Evolutionary conservation across 23 tunicate species (phyloP).

Genomic region (Ascidia mentula): DNA sequence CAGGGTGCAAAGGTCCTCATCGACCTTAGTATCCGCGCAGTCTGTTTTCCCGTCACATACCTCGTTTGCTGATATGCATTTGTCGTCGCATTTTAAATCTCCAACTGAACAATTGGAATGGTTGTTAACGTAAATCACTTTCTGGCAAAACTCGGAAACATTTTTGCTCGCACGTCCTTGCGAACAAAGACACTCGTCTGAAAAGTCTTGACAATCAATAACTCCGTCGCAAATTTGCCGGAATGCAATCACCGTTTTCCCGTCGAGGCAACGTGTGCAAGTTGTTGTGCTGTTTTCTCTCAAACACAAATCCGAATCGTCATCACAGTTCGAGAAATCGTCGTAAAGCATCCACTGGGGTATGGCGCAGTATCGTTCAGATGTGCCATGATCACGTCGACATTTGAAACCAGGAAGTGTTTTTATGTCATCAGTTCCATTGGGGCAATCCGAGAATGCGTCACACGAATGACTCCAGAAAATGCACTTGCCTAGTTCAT

Average conservation of each 20-base stretch:
- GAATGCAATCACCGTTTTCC: background rate
- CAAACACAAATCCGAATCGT: conserved; percentile 33
- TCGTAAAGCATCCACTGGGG: conserved; percentile 38
- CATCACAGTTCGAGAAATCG: conserved; percentile 7
- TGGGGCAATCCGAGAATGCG: conserved; percentile 11
- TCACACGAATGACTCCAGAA: conserved; percentile 19
- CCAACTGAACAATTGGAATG: background rate
- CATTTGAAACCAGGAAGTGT: conserved; percentile 23
- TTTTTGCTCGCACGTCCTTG: background rate
- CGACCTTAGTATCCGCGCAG: background rate
- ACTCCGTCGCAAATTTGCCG: conserved; percentile 13
- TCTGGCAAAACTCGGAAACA: background rate
- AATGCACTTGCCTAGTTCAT: conserved; percentile 1
- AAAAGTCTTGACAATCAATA: background rate
- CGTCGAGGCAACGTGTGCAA: background rate
- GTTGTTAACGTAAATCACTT: background rate
- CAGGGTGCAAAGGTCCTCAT: background rate
- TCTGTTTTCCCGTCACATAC: background rate
- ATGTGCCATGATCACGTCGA: background rate
- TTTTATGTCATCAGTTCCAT: background rate
- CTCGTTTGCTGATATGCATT: background rate
- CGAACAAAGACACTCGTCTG: background rate
- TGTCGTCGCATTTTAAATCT: background rate
- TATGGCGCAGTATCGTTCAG: background rate
- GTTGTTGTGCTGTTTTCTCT: background rate